These are phyloP conservation scores for Contarinia nasturtii DNA, from an alignment of 1,140 invertebrate genomes.

Conservation along the genomic window DNA sequence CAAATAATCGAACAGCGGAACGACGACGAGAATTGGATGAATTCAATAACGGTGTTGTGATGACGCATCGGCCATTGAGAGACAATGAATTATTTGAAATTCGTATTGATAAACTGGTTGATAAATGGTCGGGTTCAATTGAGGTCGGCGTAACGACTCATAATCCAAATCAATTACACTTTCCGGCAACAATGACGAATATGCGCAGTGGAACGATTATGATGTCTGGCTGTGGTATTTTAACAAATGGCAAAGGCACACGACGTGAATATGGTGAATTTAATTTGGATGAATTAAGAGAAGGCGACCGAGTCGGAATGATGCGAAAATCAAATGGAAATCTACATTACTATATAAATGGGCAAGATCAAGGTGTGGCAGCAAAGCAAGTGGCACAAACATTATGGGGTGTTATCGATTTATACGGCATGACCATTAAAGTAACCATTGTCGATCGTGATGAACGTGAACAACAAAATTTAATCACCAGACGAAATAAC, in stretches of 20 bases:
- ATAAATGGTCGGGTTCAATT: slow-evolving; percentile 86
- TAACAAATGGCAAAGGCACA: slow-evolving; percentile 85
- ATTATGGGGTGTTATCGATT: slow-evolving; percentile 83
- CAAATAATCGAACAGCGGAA: slow-evolving; percentile 68
- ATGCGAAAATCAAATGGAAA: slow-evolving; percentile 63
- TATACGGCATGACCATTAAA: slow-evolving; percentile 94
- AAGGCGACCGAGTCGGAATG: slow-evolving; percentile 78
- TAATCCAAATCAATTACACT: slow-evolving; percentile 71
- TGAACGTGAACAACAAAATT: slow-evolving; percentile 56
- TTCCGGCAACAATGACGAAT: slow-evolving; percentile 94
- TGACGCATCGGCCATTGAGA: slow-evolving; percentile 68
- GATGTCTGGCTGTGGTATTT: slow-evolving; percentile 91
- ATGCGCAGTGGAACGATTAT: slow-evolving; percentile 88
- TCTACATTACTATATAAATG: slow-evolving; percentile 87
- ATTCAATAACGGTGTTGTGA: slow-evolving; percentile 85
- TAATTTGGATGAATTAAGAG: slow-evolving; percentile 81
- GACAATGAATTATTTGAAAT: slow-evolving; percentile 90
- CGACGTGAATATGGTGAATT: slow-evolving; percentile 83
- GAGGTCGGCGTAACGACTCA: slow-evolving; percentile 90
- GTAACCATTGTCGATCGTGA: slow-evolving; percentile 67
- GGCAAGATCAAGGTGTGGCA: slow-evolving; percentile 78
- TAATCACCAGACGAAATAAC: slow-evolving; percentile 47
- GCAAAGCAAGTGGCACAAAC: slow-evolving; percentile 52
- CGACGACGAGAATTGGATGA: slow-evolving; percentile 73
- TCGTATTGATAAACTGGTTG: slow-evolving; percentile 73